Evolutionary conservation across 2,797 vertebrate species (phyloP).

Genomic region (Xenopus petersii): DNA sequence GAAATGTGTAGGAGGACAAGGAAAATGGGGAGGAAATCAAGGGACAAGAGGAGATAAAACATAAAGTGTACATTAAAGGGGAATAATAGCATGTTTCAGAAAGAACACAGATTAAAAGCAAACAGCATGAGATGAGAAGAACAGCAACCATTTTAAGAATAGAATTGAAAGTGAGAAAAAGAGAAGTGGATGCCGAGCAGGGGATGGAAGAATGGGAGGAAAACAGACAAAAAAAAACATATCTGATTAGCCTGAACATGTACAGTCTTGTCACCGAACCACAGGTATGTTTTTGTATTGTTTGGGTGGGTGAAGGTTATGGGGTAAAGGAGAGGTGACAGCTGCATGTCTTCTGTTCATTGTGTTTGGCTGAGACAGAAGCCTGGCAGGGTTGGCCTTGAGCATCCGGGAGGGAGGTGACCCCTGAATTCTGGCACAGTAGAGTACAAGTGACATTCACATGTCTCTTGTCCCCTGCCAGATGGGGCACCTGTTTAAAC

Average conservation of each 20-base stretch:
- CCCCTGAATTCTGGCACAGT: constrained; percentile 22
- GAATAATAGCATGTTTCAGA: constrained; percentile 1
- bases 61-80: constrained; percentile 17
- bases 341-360: constrained; percentile 28
- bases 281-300: constrained; percentile 48
- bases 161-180: background rate
- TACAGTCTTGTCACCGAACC: constrained; percentile 35
- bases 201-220: constrained; percentile 24
- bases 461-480: constrained; percentile 31
- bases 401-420: background rate
- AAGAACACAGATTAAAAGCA: background rate
- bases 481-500: constrained; percentile 30
- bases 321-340: background rate
- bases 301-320: constrained; percentile 36
- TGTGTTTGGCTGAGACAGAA: background rate
- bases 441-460: constrained; percentile 27
- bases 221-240: constrained; percentile 77
- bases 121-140: background rate
- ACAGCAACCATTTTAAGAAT: background rate
- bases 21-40: background rate
- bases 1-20: background rate
- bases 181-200: constrained; percentile 4
- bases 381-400: constrained; percentile 16
- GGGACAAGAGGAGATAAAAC: constrained; percentile 13
- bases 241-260: constrained; percentile 82